Percentiles rank a stretch among this genome's conserved stretches.
Conservation (phyloP, 2,797 vertebrate genomes). For the Crax fasciolata region DNA sequence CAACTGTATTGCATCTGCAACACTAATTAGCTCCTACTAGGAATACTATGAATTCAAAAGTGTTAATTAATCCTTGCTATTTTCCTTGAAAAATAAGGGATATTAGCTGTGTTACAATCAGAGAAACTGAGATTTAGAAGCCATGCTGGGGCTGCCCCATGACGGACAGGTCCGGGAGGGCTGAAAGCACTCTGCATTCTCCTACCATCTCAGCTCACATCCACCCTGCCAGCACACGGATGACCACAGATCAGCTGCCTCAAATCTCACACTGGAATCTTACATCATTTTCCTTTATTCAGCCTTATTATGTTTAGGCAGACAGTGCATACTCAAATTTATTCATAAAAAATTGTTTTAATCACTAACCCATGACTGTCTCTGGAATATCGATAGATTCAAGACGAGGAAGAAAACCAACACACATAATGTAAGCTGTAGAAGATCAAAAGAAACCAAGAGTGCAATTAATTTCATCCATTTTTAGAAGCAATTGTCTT, state of each 20-base stretch:
- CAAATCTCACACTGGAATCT: neutral
- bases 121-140: neutral
- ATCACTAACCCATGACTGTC: constrained; percentile 29
- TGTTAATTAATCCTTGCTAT: neutral
- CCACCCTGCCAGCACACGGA: neutral
- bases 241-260: neutral
- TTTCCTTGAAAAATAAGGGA: neutral
- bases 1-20: neutral
- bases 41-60: neutral
- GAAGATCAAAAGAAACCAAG: constrained; percentile 74
- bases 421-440: constrained; percentile 43
- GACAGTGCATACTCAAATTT: neutral
- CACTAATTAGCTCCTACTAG: neutral
- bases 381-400: neutral
- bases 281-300: neutral
- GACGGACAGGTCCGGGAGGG: neutral
- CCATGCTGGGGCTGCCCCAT: neutral
- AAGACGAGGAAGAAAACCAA: constrained; percentile 48
- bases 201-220: neutral
- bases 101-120: neutral
- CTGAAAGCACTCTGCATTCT: neutral
- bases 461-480: constrained; percentile 73
- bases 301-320: neutral
- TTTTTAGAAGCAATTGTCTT: constrained; percentile 75
- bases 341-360: constrained; percentile 44